A percentile compares a stretch with the other conserved stretches of the same genome.
These are phyloP conservation scores for Drosophila neonasuta DNA, from an alignment of 2,888 invertebrate genomes.

Conservation along the genomic window DNA sequence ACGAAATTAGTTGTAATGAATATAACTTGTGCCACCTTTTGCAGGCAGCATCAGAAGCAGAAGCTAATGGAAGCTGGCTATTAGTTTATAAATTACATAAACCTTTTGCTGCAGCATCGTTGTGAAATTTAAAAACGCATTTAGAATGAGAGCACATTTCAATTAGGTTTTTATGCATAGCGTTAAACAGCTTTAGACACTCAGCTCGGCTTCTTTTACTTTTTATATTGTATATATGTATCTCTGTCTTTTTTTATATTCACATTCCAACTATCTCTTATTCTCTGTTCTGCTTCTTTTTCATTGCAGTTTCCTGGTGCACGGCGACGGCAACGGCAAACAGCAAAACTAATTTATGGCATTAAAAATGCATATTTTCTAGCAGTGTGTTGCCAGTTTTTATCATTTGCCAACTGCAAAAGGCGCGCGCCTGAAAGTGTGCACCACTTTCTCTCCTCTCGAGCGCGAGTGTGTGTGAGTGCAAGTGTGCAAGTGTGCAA, in stretches of 20 bases:
- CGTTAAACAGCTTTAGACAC: slow-evolving; percentile 62
- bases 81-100: slow-evolving; percentile 57
- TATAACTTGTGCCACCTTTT: slow-evolving; percentile 40
- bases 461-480: slow-evolving; percentile 7
- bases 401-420: slow-evolving; percentile 69
- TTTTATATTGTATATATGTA: background rate
- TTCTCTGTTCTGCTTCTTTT: slow-evolving; percentile 31
- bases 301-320: slow-evolving; percentile 53
- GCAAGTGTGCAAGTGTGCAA: background rate
- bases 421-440: slow-evolving; percentile 38
- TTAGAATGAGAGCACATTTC: slow-evolving; percentile 41
- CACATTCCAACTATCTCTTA: slow-evolving; percentile 27
- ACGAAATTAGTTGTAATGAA: slow-evolving; percentile 49
- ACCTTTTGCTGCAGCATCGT: slow-evolving; percentile 36
- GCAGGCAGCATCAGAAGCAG: slow-evolving; percentile 6
- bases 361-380: slow-evolving; percentile 79
- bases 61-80: slow-evolving; percentile 57
- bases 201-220: slow-evolving; percentile 37
- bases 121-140: slow-evolving; percentile 53
- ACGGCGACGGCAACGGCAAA: slow-evolving; percentile 44
- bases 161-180: slow-evolving; percentile 48
- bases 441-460: slow-evolving; percentile 13
- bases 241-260: slow-evolving; percentile 21
- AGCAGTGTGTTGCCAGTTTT: slow-evolving; percentile 72
- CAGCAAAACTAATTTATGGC: slow-evolving; percentile 75